Base-by-base conservation (phyloP, 2,797 vertebrate species). In the Scarus forsteni region DNA sequence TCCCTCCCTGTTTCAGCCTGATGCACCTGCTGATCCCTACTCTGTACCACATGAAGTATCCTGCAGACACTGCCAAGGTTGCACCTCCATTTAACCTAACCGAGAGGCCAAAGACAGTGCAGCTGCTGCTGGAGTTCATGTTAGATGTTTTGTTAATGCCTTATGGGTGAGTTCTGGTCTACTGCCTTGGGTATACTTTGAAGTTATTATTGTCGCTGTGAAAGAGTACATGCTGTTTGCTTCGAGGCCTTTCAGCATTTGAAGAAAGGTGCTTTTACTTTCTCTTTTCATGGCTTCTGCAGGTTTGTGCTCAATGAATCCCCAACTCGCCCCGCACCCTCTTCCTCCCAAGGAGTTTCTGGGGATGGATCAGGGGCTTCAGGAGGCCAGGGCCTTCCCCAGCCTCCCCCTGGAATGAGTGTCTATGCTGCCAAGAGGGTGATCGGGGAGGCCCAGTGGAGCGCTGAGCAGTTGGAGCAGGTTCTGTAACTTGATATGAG, bases 21-120 rank as follows among this genome's bases (percentile, higher is more conserved):
- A 99, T 99, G 96, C 97, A 99, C 92, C 95, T 99, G 92, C 94
- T 99, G 93, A 98, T 99, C 90, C 97, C 98, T 64, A 95, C 97
- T 81, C 95, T 99, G 89, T 99, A 96, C 95, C 94, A 99, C 85
- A 97, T 99, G 96, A 99, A 98, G 93, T 99, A 98, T 78, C 94
- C 96, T 56, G 91, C 93, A 64, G 96, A 97, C 89, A 90, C 93
- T 56, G 89, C 95, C 78, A 98, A 96, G 94, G 94, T 90, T 83
- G 90, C 95, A 62, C 94, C 94, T 86, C 95, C 95, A 0, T 99
- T 99, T 92, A 98, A 98, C 84, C 94, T 99, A 91, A 94, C 95
- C 59, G 98, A 99, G 94, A 97, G 97, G 93, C 98, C 97, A 93
- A 98, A 98, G 95, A 98, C 96, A 48, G 96, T 98, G 80, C 97